Evolutionary conservation across 53 echinoderm and acorn worm genomes (phyloP), one percentile per base, ranked within the genome.

Genomic region (Temnopleurus reevesii): DNA sequence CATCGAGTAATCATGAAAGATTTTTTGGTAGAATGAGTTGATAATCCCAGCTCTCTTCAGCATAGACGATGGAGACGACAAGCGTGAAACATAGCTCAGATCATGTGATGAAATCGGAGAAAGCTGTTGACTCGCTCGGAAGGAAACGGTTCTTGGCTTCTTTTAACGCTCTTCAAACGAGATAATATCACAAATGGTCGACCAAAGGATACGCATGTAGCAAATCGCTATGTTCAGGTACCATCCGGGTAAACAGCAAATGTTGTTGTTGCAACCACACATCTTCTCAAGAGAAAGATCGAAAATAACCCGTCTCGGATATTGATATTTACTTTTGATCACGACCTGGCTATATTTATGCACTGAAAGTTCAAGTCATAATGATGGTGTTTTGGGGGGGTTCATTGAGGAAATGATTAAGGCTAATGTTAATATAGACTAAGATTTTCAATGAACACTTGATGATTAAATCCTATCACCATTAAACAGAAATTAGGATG

Each of bases 31-130:
- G 83, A 83, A 56, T 55, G 83, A 35, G 36, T 53, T 31, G 55
- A 55, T 83, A 53, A 83, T 83, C 54, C 54, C 56, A 49, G 28
- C 49, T 79, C 79, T 79, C 27, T 27, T 79, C 83, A 46, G 55
- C 18, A 13, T 0, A 56, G 56, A 56, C 3, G 38, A 34, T 34
- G n/a, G 31, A n/a, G 56, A 30, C 29, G 83, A 83, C 83, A 83
- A 83, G 29, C 83, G 83, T 83, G 79, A 83, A 83, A 49, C 55
- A 53, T 7, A 55, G 83, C 54, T 18, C 35, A 83, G 83, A 25
- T 80, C 80, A 80, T 49, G 80, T 80, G 80, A 53, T 80, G 47
- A 80, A 80, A 80, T 80, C 47, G 80, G 53, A 46, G 80, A 80
- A 49, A 49, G 80, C 29, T 80, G 47, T 46, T 53, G 80, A 46